Evolutionary conservation across 2,888 invertebrate genomes (phyloP).

Genomic region (Sarcophaga rosellei): DNA sequence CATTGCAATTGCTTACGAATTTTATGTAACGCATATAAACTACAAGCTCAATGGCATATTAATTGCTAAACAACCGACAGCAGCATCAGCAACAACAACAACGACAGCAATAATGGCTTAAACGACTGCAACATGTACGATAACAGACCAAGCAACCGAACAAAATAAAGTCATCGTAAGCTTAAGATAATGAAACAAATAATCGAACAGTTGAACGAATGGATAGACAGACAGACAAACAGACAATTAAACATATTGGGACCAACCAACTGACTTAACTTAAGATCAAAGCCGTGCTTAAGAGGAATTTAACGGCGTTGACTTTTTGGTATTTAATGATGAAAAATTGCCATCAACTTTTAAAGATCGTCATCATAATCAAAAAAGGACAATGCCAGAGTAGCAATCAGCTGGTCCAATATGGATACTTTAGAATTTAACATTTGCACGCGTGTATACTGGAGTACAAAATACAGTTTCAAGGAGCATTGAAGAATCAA

Average conservation of each 20-base stretch:
- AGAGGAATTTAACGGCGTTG: not conserved
- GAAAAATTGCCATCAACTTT: not conserved
- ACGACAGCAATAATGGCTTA: not conserved
- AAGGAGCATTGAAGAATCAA: too few relatives aligned
- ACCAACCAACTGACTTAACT: not conserved
- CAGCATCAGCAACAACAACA: slow-evolving; percentile 37
- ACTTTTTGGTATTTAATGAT: not conserved
- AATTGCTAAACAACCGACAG: slow-evolving; percentile 57
- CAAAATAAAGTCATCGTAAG: slow-evolving; percentile 55
- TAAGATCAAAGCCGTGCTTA: not conserved
- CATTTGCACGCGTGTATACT: too few relatives aligned
- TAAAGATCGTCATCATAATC: too few relatives aligned
- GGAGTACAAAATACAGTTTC: too few relatives aligned
- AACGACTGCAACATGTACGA: slow-evolving; percentile 42
- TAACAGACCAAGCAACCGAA: slow-evolving; percentile 34
- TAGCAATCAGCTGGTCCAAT: too few relatives aligned
- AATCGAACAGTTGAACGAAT: not conserved
- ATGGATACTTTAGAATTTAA: too few relatives aligned
- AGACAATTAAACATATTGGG: not conserved
- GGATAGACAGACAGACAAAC: not conserved
- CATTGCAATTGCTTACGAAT: slow-evolving; percentile 57
- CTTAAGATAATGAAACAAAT: slow-evolving; percentile 53
- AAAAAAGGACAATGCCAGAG: too few relatives aligned
- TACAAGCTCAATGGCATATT: slow-evolving; percentile 61
- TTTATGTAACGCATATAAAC: slow-evolving; percentile 61